Base-by-base conservation (phyloP, 2,888 invertebrate species). In the Gymnocheta viridis region DNA sequence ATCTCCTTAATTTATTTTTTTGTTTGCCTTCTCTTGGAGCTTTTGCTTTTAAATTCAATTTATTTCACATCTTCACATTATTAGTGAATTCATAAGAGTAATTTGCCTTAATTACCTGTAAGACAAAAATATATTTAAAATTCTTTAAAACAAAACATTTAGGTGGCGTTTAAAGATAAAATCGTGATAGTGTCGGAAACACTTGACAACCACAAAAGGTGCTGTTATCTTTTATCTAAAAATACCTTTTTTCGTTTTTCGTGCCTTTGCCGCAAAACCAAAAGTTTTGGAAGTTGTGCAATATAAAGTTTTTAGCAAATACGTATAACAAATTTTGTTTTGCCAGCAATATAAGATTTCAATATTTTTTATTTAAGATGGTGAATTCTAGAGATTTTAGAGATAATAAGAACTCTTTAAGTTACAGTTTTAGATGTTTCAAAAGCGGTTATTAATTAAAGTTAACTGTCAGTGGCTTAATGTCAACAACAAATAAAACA, bases 91-190 rank as follows among this genome's bases (percentile, higher is more conserved):
- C 54, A 64, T 54, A 56, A 10, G 35, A 41, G 62, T 79, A 79
- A 79, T 64, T 47, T 69, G 41, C 14, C 29, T 78, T 78, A 77
- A 77, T 77, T 77, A 47, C 22, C 35, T 19, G n/a, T 6, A 29
- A 29, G 29, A 44, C 56, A 29, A 58, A 29, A 58, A 70, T 51
- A 47, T 14, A 24, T 19, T 22, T 12, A 64, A 44, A 62, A n/a
- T 62, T 0, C 1, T 14, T n/a, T 35, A 29, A 51, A 44, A 22
- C 27, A 3, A 51, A 9, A 41, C 4, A 29, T 14, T 49, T 19
- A 66, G 49, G 70, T 79, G 82, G 74, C 82, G 79, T 83, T 80
- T 56, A 66, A 66, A 79, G 24, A 47, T 54, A 64, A 64, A 74
- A 19, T 27, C 32, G 17, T 24, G 82, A 74, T 82, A 49, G 62